Base-by-base conservation (phyloP, 2,888 invertebrate species). In the Dendrolimus pini region DNA sequence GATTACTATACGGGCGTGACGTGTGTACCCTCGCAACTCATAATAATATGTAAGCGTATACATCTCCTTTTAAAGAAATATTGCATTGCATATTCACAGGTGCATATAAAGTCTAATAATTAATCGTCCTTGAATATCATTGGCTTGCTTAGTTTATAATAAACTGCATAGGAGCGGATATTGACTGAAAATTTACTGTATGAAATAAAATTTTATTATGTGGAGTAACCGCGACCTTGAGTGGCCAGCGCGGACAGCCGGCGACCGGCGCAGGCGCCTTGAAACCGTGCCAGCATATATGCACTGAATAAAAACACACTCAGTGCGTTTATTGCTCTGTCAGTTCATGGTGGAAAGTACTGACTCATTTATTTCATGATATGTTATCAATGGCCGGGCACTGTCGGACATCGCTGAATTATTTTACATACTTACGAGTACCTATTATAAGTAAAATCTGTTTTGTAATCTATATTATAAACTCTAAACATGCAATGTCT, bases 211-310 rank as follows among this genome's bases (percentile, higher is more conserved):
- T 73, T 72, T 74, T 74, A 77, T 76, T 70, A 65, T 69, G 65
- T 66, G 68, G 71, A 62, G 67, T 74, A 74, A 70, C 76, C 70
- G 63, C 78, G 83, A 83, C 85, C 86, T 84, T 83, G 82, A 69
- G 58, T 56, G 53, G 68, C 66, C 64, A 61, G 60, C 54, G 47
- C 9, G 55, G 60, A 61, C 57, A 62, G 57, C 55, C 54, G 42
- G 61, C 65, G 64, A 59, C 12, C 54, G 41, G 54, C 60, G 63
- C 61, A 63, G 52, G 41, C 41, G 60, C 64, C 62, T 80, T 82
- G 83, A 78, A 67, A 61, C 65, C 56, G 62, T 80, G 84, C 84
- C 84, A 84, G 77, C 64, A 72, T 67, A 66, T 70, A 68, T 68
- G 68, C 70, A 68, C 60, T 60, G 59, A 60, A 61, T 62, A 60